phyloP scores from a whole-genome alignment of 2,888 invertebrate species.

The Microplitis deprimator region DNA sequence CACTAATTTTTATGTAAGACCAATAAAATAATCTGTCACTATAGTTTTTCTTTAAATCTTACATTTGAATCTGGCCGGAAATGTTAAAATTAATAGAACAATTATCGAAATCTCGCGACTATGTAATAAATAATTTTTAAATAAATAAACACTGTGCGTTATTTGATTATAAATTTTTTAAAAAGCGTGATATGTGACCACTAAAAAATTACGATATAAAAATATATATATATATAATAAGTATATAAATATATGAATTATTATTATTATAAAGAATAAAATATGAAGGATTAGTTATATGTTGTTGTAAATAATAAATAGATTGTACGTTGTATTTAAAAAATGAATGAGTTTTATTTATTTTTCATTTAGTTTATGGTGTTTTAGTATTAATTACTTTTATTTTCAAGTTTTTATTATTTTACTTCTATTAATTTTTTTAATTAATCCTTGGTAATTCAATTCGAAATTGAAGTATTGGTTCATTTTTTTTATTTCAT shows the following conservation, averaged over 20 bases:
- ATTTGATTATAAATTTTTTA: constrained; percentile 62
- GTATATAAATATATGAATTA: too few species aligned
- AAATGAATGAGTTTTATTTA: neutral
- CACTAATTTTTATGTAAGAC: neutral
- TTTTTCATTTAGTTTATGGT: neutral
- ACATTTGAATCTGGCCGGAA: neutral
- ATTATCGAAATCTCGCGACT: neutral
- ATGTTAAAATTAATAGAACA: neutral
- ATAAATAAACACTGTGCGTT: constrained; percentile 34
- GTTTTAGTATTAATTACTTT: neutral
- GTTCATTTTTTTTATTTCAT: too few species aligned
- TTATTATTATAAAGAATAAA: neutral
- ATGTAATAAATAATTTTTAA: constrained; percentile 9
- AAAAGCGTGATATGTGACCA: constrained; percentile 63
- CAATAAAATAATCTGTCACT: neutral
- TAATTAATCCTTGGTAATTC: too few species aligned
- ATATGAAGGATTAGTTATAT: constrained; percentile 57
- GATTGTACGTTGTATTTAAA: constrained; percentile 60
- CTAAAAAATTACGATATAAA: constrained; percentile 52
- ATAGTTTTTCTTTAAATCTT: neutral
- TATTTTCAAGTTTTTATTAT: neutral
- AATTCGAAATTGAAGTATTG: too few species aligned
- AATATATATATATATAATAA: too few species aligned
- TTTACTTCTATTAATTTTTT: too few species aligned
- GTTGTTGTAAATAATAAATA: constrained; percentile 69